These are phyloP conservation scores for Allophyes oxyacanthae DNA, from an alignment of 2,888 invertebrate species.

Conservation along the genomic window DNA sequence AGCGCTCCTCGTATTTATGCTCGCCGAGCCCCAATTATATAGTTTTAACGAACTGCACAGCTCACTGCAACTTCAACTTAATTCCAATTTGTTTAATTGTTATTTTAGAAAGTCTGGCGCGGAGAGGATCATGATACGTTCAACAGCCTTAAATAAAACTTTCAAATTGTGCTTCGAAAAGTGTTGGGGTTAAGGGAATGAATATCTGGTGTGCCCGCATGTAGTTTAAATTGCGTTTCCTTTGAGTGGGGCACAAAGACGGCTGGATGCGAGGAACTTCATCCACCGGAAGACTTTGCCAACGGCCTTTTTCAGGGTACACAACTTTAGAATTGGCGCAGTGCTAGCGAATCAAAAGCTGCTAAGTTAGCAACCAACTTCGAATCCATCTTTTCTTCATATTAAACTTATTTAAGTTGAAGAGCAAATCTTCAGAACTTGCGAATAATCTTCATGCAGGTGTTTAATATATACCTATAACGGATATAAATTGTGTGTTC, in stretches of 20 bases:
- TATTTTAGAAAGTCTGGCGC: conserved; percentile 31
- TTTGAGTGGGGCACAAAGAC: conserved; percentile 79
- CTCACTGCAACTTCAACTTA: conserved; percentile 64
- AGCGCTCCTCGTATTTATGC: conserved; percentile 54
- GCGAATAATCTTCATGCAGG: conserved; percentile 30
- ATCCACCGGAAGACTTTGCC: conserved; percentile 66
- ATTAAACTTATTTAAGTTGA: conserved; percentile 49
- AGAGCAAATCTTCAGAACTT: conserved; percentile 31
- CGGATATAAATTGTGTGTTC: too few species aligned
- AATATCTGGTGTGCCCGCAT: conserved; percentile 80
- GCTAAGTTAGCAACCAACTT: conserved; percentile 57
- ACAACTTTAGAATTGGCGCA: conserved; percentile 66
- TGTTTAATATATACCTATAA: conserved; percentile 6
- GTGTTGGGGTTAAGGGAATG: conserved; percentile 69
- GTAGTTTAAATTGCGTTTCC: conserved; percentile 84
- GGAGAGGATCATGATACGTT: conserved; percentile 26
- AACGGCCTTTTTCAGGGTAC: conserved; percentile 70
- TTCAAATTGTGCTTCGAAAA: conserved; percentile 61
- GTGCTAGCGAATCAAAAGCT: conserved; percentile 66
- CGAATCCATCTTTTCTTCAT: conserved; percentile 47
- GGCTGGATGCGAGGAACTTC: conserved; percentile 73
- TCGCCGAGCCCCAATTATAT: conserved; percentile 68
- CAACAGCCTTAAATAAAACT: conserved; percentile 61
- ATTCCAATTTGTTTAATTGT: conserved; percentile 71
- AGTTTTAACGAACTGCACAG: conserved; percentile 74